Base-by-base conservation (phyloP, 2,797 vertebrate genomes). In the Syndactyla subalaris region DNA sequence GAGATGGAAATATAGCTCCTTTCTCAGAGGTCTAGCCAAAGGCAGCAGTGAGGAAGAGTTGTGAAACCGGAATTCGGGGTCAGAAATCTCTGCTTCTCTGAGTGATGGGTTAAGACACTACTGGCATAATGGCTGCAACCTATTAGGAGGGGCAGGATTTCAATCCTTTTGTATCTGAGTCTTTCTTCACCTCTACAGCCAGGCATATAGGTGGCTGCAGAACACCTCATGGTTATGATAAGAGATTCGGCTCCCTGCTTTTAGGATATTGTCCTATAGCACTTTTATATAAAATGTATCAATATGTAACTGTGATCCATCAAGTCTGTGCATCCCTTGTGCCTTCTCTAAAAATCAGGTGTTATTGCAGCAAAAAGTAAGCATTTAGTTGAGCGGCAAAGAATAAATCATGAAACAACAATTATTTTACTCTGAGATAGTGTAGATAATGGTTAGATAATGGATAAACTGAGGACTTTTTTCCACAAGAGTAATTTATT, bases 51-150 rank as follows among this genome's bases (percentile, higher is more conserved):
- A 58, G 11, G 16, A 32, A 23, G 30, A 62, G 6, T 10, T 49
- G 21, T 70, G 51, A 62, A 58, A 21, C 12, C 1, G 2, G 18
- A 32, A 55, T 66, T 78, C 23, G 14, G 57, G 55, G 16, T 30
- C 39, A 71, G 77, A 73, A 90, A 38, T 34, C 18, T 45, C 29
- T 80, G 5, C 19, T 54, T 24, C 24, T 71, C 29, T 36, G 74
- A 85, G 30, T 12, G 19, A 22, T 23, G 29, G 6, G 6, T 4
- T 21, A 49, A 41, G 21, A 65, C 22, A 16, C 4, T 26, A 34
- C 18, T 23, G 6, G 7, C 2, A 14, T 0, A 2, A 20, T 3
- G 10, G 11, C 23, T 45, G 5, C 32, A 75, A 11, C 6, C 4
- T 61, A 51, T 55, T n/a, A 61, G 32, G 46, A 61, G 9, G 6